Percentiles rank a stretch among this genome's conserved stretches.
Conservation (phyloP, 2,113 vertebrate species). For the Isurus oxyrinchus region DNA sequence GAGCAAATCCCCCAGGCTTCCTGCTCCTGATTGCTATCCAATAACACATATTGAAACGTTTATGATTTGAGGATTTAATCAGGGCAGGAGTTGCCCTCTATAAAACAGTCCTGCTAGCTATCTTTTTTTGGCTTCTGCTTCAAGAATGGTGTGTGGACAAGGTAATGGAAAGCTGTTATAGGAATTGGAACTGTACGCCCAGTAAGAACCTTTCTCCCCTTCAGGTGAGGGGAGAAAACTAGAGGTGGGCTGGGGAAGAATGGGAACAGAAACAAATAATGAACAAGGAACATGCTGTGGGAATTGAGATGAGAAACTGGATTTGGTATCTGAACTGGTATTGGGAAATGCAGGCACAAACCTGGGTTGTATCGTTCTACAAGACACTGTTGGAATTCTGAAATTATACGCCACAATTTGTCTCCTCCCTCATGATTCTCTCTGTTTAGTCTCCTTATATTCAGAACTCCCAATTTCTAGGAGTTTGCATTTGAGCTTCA, state of each 20-base stretch:
- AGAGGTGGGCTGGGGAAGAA: not conserved
- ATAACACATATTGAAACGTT: not conserved
- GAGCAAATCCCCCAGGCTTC: not conserved
- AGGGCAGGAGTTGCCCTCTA: not conserved
- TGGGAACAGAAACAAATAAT: not conserved
- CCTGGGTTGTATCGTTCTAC: not conserved
- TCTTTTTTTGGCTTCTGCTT: not conserved
- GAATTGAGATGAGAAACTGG: not conserved
- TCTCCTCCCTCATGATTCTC: not conserved
- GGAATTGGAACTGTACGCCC: not conserved
- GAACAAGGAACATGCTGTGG: not conserved
- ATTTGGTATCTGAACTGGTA: not conserved
- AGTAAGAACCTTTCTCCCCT: not conserved
- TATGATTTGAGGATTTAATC: not conserved
- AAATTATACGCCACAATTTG: not conserved
- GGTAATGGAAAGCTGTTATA: not conserved
- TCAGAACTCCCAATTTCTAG: not conserved
- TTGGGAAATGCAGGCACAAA: not conserved
- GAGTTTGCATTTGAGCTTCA: not conserved
- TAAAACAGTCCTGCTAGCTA: not conserved
- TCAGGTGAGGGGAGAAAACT: not conserved
- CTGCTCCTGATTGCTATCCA: not conserved
- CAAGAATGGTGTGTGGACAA: not conserved
- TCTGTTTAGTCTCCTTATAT: not conserved
- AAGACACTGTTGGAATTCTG: not conserved